Evolutionary conservation across 2,797 vertebrate genomes (phyloP), one percentile per base, ranked within the genome.

Genomic region (Phataginus tetradactyla): DNA sequence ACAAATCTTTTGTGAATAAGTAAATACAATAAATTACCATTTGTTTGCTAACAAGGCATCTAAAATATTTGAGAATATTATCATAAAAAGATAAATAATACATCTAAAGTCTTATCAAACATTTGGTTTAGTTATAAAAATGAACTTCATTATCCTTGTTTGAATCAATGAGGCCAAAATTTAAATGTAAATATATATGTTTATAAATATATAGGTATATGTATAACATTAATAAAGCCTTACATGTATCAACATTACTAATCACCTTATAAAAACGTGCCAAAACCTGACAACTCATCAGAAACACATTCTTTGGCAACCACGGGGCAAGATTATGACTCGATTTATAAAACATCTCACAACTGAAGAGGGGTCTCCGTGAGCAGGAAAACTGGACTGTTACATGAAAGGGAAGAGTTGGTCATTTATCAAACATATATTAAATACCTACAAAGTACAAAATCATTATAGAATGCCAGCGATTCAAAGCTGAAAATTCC

Each of bases 301-400:
- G 51, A 96, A 93, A 15, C 64, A 89, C 27, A 61, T 83, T 96
- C 83, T 89, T 91, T 85, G 59, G 86, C 86, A 89, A 51, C 75
- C 79, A 79, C 18, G 23, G 15, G 5, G 57, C 63, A 89, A 32
- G 61, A 91, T 86, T 93, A 80, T 53, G 17, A 86, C 93, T 91
- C 34, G 18, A 23, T 66, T 80, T 75, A 53, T 72, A 79, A 91
- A 95, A 75, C 55, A 86, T 59, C 37, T 89, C 57, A 45, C 64
- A 55, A 34, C 29, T 78, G 32, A 95, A 69, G 21, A 79, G 20
- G 4, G 18, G 83, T 96, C 55, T 78, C 49, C 87, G 10, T 74
- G 51, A 91, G 27, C 49, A 86, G 34, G 71, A 91, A 92, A 80
- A 84, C 2, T 75, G 15, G 39, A 63, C 6, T 21, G 0, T 69